Percentiles rank a stretch among this genome's conserved stretches.
Evolutionary conservation across 2,113 vertebrate species (phyloP).

Genomic region (Recurvirostra avosetta): DNA sequence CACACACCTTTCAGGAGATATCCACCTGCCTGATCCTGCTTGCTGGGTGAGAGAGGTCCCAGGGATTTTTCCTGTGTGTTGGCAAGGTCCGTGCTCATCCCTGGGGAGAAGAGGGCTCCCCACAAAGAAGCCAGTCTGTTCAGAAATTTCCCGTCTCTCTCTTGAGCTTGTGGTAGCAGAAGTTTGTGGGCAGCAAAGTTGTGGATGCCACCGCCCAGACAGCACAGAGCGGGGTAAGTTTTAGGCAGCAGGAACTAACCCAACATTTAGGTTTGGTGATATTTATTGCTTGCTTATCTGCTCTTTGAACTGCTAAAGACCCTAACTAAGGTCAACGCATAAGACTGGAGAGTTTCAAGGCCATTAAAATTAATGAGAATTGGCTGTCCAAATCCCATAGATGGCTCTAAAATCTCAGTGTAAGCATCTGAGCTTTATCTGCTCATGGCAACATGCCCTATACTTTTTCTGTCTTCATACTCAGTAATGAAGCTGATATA

Average conservation of each 20-base stretch:
- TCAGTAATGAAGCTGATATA: constrained; percentile 55
- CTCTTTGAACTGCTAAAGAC: neutral
- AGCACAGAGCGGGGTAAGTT: neutral
- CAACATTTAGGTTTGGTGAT: neutral
- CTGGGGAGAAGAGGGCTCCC: neutral
- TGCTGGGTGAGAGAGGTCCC: neutral
- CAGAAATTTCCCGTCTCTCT: neutral
- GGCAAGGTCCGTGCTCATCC: neutral
- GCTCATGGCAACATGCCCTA: constrained; percentile 35
- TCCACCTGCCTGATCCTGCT: neutral
- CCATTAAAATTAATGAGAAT: neutral
- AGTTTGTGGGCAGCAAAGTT: neutral
- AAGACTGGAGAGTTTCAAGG: neutral
- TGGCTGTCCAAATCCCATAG: constrained; percentile 31
- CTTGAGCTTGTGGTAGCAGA: neutral
- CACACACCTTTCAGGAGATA: neutral
- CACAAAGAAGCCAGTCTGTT: neutral
- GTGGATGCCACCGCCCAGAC: neutral
- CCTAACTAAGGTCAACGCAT: neutral
- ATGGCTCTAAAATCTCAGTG: constrained; percentile 51
- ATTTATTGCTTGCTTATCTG: neutral
- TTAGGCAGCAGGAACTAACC: neutral
- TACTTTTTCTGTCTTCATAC: constrained; percentile 43
- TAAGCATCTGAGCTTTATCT: constrained; percentile 35
- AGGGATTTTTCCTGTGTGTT: neutral